These are phyloP conservation scores for Poeciliopsis turrubarensis DNA, from an alignment of 2,113 vertebrate genomes.

Conservation along the genomic window DNA sequence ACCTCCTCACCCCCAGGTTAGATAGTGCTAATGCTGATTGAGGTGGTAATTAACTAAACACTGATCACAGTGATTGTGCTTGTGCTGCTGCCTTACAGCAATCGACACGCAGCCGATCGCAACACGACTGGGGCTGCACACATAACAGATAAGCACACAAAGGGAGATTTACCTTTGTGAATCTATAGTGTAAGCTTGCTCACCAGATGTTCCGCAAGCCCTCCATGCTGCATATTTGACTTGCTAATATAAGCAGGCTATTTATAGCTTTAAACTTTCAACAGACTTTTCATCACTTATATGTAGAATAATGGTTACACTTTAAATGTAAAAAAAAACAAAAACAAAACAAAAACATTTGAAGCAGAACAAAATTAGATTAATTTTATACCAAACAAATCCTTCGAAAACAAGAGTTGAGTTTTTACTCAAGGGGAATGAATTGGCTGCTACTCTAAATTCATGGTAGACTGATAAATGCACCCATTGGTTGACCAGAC, in stretches of 20 bases:
- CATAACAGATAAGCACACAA: slow-evolving; percentile 56
- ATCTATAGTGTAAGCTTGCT: slow-evolving; percentile 21
- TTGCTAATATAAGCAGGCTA: slow-evolving; percentile 50
- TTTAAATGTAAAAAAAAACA: background rate
- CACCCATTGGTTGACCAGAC: slow-evolving; percentile 11
- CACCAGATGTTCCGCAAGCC: slow-evolving; percentile 54
- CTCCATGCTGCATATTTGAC: slow-evolving; percentile 45
- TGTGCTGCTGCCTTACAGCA: slow-evolving; percentile 46
- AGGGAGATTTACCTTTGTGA: slow-evolving; percentile 36
- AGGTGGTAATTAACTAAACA: slow-evolving; percentile 66
- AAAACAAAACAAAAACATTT: too few species aligned
- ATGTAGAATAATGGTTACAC: slow-evolving; percentile 3
- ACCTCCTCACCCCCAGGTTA: slow-evolving; percentile 42
- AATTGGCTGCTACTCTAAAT: background rate
- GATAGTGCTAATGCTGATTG: slow-evolving; percentile 67
- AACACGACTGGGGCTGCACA: slow-evolving; percentile 31
- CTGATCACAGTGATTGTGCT: slow-evolving; percentile 61
- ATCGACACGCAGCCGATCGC: slow-evolving; percentile 59
- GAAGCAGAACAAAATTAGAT: too few species aligned
- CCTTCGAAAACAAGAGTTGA: slow-evolving; percentile 3
- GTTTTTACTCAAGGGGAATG: background rate
- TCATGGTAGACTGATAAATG: background rate
- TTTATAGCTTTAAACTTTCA: slow-evolving; percentile 38
- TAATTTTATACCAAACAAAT: background rate
- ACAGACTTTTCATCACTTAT: slow-evolving; percentile 12